Conservation (phyloP, 1,140 invertebrate species). For the Battus philenor region DNA sequence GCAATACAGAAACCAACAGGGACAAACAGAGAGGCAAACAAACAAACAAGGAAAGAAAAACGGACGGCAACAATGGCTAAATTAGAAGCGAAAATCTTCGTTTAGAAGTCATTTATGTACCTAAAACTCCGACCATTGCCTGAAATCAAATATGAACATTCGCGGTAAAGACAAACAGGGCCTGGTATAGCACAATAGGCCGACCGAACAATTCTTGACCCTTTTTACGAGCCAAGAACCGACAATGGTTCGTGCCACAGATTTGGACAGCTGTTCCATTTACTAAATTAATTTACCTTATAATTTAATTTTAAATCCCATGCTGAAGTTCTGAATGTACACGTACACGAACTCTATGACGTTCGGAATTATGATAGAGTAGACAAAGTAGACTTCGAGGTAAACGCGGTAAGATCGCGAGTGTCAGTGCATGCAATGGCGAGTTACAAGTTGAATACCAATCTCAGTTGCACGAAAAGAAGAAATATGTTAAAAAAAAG, state of each 20-base stretch:
- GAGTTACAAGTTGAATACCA: too few species aligned
- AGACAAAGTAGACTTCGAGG: too few species aligned
- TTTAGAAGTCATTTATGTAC: slow-evolving; percentile 24
- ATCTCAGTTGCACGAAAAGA: too few species aligned
- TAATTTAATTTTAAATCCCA: too few species aligned
- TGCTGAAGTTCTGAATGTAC: too few species aligned
- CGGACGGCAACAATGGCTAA: slow-evolving; percentile 4
- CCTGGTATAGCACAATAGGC: slow-evolving; percentile 45
- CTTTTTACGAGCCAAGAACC: slow-evolving; percentile 52
- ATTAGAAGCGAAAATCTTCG: slow-evolving; percentile 32
- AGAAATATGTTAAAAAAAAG: too few species aligned
- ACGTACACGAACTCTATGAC: too few species aligned
- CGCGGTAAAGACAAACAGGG: slow-evolving; percentile 52
- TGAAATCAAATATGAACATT: slow-evolving; percentile 58
- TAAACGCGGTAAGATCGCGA: too few species aligned
- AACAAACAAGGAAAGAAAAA: slow-evolving; percentile 26
- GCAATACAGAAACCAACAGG: slow-evolving; percentile 2
- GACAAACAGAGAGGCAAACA: slow-evolving; percentile 13
- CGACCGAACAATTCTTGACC: slow-evolving; percentile 54
- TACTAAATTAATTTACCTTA: not conserved
- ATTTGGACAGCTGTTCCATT: not conserved
- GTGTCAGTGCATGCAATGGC: too few species aligned
- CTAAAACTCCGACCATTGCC: slow-evolving; percentile 29
- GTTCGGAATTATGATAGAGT: too few species aligned
- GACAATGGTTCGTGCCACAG: slow-evolving; percentile 43